These are phyloP conservation scores for Trissoscelio sp. DNA, from an alignment of 2,888 invertebrate genomes.

Conservation along the genomic window DNA sequence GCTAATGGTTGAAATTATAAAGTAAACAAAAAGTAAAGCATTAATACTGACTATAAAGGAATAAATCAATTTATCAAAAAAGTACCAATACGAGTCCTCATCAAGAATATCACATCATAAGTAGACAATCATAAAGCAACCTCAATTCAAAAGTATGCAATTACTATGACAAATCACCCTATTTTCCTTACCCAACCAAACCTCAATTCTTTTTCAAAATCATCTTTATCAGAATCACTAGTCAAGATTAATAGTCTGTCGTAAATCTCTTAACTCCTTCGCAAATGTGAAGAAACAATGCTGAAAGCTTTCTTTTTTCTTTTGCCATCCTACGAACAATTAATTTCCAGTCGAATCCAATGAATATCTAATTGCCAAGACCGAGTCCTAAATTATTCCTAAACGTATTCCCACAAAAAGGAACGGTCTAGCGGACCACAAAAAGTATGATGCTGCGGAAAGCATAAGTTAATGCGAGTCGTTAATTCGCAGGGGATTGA, in stretches of 20 bases:
- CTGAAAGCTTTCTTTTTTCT: slow-evolving; percentile 19
- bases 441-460: slow-evolving; percentile 63
- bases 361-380: slow-evolving; percentile 49
- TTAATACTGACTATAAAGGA: too few relatives aligned
- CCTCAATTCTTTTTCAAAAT: too few relatives aligned
- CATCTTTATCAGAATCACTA: slow-evolving; percentile 23
- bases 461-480: slow-evolving; percentile 74
- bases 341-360: slow-evolving; percentile 34
- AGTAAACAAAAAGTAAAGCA: too few relatives aligned
- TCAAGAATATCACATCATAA: too few relatives aligned
- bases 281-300: slow-evolving; percentile 1
- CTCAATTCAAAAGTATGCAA: too few relatives aligned
- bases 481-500: slow-evolving; percentile 75
- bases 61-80: too few relatives aligned
- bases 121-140: too few relatives aligned
- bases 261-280: slow-evolving; percentile 38
- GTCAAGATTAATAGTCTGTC: slow-evolving; percentile 43
- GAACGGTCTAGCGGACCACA: slow-evolving; percentile 3
- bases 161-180: too few relatives aligned
- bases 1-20: too few relatives aligned
- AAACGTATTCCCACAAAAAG: slow-evolving; percentile 56
- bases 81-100: too few relatives aligned
- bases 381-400: slow-evolving; percentile 40
- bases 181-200: too few relatives aligned
- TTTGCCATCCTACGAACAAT: slow-evolving; percentile 14